Percentiles rank a stretch among this genome's conserved stretches.
phyloP scores from a whole-genome alignment of 2,888 invertebrate species.

The Pammene aurita region DNA sequence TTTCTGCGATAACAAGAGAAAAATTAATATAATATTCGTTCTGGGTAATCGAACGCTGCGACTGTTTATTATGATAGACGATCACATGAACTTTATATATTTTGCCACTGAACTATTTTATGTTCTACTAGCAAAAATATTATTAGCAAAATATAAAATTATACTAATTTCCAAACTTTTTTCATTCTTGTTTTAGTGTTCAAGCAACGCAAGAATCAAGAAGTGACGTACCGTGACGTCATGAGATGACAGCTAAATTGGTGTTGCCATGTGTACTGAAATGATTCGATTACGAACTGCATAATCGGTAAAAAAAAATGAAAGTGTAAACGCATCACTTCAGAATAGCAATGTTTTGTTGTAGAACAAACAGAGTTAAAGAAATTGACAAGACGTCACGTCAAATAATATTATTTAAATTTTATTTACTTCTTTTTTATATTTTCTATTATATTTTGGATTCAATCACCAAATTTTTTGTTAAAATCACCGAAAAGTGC shows the following conservation, averaged over 20 bases:
- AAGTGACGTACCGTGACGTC: slow-evolving; percentile 4
- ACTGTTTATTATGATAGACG: neutral
- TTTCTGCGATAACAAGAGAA: slow-evolving; percentile 3
- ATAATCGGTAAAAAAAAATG: neutral
- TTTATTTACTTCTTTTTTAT: no score
- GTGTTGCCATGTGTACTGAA: slow-evolving; percentile 7
- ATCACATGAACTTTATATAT: neutral
- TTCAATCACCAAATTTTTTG: no score
- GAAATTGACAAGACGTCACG: no score
- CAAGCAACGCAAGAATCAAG: neutral
- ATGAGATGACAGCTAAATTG: neutral
- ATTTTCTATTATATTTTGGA: no score
- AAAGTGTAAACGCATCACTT: no score
- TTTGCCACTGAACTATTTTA: no score
- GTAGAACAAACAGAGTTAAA: no score
- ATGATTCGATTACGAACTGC: neutral
- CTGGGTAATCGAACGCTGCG: neutral
- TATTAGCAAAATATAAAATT: no score
- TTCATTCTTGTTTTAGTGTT: neutral
- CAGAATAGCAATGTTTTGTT: no score
- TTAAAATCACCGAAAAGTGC: no score
- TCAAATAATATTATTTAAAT: no score
- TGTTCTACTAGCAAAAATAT: neutral
- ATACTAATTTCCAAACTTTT: neutral
- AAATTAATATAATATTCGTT: neutral